Evolutionary conservation across 2,888 invertebrate species (phyloP), one percentile per base, ranked within the genome.

Genomic region (Cheilosia vernalis): DNA sequence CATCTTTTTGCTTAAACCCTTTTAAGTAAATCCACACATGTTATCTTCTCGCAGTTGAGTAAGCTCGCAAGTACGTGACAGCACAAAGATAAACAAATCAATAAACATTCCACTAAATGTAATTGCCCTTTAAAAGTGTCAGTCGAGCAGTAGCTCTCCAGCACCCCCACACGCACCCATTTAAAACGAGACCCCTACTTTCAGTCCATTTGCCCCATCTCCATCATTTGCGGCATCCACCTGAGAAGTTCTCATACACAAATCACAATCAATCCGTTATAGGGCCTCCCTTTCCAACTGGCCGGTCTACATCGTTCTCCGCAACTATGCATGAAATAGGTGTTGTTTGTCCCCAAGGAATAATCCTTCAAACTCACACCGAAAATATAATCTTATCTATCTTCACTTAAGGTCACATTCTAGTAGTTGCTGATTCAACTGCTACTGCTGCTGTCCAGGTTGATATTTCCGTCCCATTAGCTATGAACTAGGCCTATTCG

Each of bases 381-480:
- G 17, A 47, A 72, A 83, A 81, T 78, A 78, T 83, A 77, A 83
- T 78, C 77, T 80, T 80, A 70, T 85, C 70, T 80, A 76, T 85
- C 76, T 61, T 64, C 72, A 67, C 77, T 73, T 58, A 76, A 72
- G 84, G 70, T 70, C 76, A 80, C 55, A 76, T 76, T 51, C 69
- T 60, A 74, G 64, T 47, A 51, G 51, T 69, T 51, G 56, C 67
- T 67, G 56, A 47, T 60, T 4, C 33, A 40, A 47, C 53, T 61
- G 58, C 40, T 47, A 47, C 47, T 47, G 17, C 44, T 72, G 37
- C 63, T 51, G 49, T 53, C 53, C 60, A 67, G 66, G 66, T 76
- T 80, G 72, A 66, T 53, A 78, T 83, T 83, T 83, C 78, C 78
- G 73, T 78, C 72, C 78, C 83, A 83, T 83, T 83, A 78, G 81